Evolutionary conservation across 2,888 invertebrate genomes (phyloP).

Genomic region (Rosalia funebris): DNA sequence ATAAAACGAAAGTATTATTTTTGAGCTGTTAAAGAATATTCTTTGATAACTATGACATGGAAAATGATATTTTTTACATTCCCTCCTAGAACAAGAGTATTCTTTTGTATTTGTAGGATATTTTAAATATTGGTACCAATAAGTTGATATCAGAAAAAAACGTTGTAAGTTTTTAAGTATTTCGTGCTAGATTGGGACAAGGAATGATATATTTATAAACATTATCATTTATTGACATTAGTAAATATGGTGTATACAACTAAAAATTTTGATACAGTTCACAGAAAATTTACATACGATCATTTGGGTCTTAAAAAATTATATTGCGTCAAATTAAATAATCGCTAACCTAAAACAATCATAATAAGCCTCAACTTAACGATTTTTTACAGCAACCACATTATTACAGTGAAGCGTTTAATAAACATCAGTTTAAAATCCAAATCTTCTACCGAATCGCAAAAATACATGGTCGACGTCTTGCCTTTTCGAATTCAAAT

Average conservation of each 20-base stretch:
- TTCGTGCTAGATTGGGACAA: neutral
- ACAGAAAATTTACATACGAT: neutral
- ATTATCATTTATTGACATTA: neutral
- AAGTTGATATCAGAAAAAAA: too few relatives aligned
- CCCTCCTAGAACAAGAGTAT: too few relatives aligned
- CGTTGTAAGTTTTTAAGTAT: too few relatives aligned
- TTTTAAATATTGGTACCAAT: too few relatives aligned
- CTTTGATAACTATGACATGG: too few relatives aligned
- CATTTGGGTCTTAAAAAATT: neutral
- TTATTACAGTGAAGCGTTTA: conserved; percentile 19
- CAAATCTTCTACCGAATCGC: conserved; percentile 80
- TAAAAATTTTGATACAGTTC: neutral
- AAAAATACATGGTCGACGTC: conserved; percentile 92
- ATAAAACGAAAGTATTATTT: too few relatives aligned
- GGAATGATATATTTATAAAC: neutral
- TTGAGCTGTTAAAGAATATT: too few relatives aligned
- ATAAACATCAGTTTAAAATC: conserved; percentile 37
- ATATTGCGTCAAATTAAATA: neutral
- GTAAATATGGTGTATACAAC: neutral
- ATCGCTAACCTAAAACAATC: conserved; percentile 8
- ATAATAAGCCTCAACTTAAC: conserved; percentile 9
- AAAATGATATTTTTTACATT: too few relatives aligned
- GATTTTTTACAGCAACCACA: conserved; percentile 16
- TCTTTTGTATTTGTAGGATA: too few relatives aligned
- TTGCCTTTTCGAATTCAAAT: conserved; percentile 70